Base-by-base conservation (phyloP, 2,888 invertebrate genomes). In the Polyommatus iphigenia region DNA sequence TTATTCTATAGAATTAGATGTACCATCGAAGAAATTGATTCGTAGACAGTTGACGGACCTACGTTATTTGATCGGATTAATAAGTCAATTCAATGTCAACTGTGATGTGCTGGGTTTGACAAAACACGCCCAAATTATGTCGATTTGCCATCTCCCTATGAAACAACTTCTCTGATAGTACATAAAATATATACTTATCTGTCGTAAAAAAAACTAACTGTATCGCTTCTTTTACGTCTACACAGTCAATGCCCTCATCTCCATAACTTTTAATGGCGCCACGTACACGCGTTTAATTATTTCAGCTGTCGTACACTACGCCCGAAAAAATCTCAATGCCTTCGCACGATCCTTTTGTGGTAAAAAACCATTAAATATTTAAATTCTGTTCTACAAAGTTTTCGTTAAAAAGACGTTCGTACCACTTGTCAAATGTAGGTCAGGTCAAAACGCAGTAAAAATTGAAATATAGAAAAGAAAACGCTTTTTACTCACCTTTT, bases 391-490 rank as follows among this genome's bases (percentile, higher is more conserved):
- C 73, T 24, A 78, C 62, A 73, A 73, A 62, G 73, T 78, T 78
- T 78, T 78, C 73, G 73, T 46, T 78, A 78, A 78, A 78, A 73
- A 73, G 78, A 78, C 73, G 78, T 59, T 73, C 72, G 71, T 24
- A 76, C 77, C 79, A 78, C 78, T 79, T 79, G 78, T 81, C 78
- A 76, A 77, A 79, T 77, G 78, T 78, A 71, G 80, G 77, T 78
- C 78, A 78, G 72, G 76, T 81, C 77, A 79, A 79, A 78, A 67
- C 54, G 77, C 72, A 78, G 76, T 36, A 59, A 73, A 78, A 78
- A 78, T 24, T 57, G 73, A 73, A 57, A 73, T 78, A 41, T 71
- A 59, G 59, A 78, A 73, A 71, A 73, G 71, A 57, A 57, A 77
- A 77, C 59, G 71, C 72, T 46, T 73, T 72, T 73, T 10, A n/a